Conservation (phyloP, 2,113 vertebrate genomes). For the Paratilapia polleni region DNA sequence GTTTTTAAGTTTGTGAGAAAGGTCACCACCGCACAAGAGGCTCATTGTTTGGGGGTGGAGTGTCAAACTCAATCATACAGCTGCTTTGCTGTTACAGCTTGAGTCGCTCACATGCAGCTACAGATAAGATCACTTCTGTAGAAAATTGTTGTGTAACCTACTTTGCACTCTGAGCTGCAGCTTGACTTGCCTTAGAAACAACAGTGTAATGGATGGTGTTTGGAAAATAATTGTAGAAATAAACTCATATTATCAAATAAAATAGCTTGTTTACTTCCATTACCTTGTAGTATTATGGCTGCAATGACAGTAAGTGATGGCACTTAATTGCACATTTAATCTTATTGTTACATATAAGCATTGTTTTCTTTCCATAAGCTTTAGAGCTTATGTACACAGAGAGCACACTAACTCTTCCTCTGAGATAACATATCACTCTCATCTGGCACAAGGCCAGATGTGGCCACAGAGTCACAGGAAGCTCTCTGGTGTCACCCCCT, state of each 20-base stretch:
- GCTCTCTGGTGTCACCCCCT: slow-evolving; percentile 25
- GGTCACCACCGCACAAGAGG: slow-evolving; percentile 65
- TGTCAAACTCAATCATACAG: slow-evolving; percentile 65
- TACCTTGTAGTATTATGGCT: rapidly evolving
- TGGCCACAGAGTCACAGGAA: slow-evolving; percentile 46
- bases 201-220: background rate
- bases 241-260: background rate
- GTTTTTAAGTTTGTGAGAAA: slow-evolving; percentile 56
- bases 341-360: background rate
- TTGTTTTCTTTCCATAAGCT: background rate
- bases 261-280: background rate
- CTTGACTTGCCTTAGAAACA: slow-evolving; percentile 13
- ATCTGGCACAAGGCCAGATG: slow-evolving; percentile 13
- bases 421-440: slow-evolving; percentile 26
- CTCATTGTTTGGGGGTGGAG: slow-evolving; percentile 57
- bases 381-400: background rate
- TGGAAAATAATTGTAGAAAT: slow-evolving; percentile 3
- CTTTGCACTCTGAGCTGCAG: slow-evolving; percentile 48
- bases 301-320: background rate
- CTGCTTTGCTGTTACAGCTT: slow-evolving; percentile 55
- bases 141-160: slow-evolving; percentile 62
- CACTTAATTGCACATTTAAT: background rate
- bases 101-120: slow-evolving; percentile 53
- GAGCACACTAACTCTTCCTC: background rate
- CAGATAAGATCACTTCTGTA: slow-evolving; percentile 70